Evolutionary conservation across 2,888 invertebrate genomes (phyloP), one percentile per base, ranked within the genome.

Genomic region (Leucoptera coffeella): DNA sequence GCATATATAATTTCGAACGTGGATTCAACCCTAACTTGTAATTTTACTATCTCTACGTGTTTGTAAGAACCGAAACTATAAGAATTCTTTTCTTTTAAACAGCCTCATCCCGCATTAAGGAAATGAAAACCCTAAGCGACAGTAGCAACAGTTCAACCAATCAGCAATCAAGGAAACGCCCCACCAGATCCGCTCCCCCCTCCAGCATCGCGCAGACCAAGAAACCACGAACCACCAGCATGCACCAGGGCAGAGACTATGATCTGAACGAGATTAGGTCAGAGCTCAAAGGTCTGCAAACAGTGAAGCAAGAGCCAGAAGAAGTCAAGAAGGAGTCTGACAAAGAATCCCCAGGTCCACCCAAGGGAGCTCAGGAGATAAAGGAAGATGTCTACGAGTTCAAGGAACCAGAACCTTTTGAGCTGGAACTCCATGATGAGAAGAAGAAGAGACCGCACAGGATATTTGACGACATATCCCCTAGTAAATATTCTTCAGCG

Each of bases 401-500:
- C 45, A 89, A 89, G 50, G 89, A 90, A 51, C 87, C 88, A 0
- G 89, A 90, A 50, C 88, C 89, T 0, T 89, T 89, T 45, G 88
- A 89, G 48, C 78, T 88, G 37, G 88, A 89, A 54, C 74, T 82
- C 6, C 76, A 85, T 29, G 61, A 74, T 39, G 64, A 72, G 37
- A 72, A 71, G 39, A 73, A 71, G 40, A 73, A 67, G 36, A 53
- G 69, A 24, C 57, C 61, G 14, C 65, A 71, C 43, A 53, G 72
- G 22, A 62, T 73, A 30, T 72, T 73, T 31, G 73, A 73, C 32
- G 72, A 72, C 26, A 62, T 69, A 27, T 71, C 71, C 1, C 71
- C 67, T 0, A 62, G 59, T 31, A 71, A 71, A 46, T 65, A 69
- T 32, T 56, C 65, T 2, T 62, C 61, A 3, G 50, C 67, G 2